Evolutionary conservation across 2,797 vertebrate genomes (phyloP), one percentile per base, ranked within the genome.

Genomic region (Tragelaphus eurycerus): DNA sequence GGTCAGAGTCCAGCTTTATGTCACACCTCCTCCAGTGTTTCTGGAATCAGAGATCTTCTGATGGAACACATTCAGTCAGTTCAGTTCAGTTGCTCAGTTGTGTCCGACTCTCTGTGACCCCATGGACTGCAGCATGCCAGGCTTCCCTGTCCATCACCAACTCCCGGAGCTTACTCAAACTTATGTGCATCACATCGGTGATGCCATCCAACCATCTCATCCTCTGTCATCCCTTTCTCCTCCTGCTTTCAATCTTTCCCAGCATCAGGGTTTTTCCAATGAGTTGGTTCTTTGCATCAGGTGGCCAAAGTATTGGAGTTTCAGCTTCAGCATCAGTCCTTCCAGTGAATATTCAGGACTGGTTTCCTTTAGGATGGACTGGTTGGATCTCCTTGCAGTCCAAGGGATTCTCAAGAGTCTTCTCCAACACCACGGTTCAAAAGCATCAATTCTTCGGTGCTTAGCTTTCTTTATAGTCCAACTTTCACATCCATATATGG

Each of bases 161-260:
- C 64, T 67, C 31, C n/a, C 0, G 0, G 64, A 67, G 64, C 17
- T 34, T 34, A 67, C 64, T 19, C 64, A 34, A 67, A 34, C 16
- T 67, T 9, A 67, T 2, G 1, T 67, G 16, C 64, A 34, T 64
- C 0, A 0, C 3, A 7, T 64, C 31, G 2, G 15, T n/a, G 60
- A n/a, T 34, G 64, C 8, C 2, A 67, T 34, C 64, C 17, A 34
- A 19, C 64, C n/a, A 64, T 67, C 17, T 67, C 64, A 67, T 34
- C 7, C 64, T 67, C 64, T 34, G 64, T 5, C 4, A 2, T 67
- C 64, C 64, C 64, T n/a, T 67, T 67, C 64, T 67, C 8, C 31
- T 64, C 4, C n/a, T 34, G 16, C n/a, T n/a, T 34, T 34, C n/a
- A 34, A 67, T 10, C 64, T 34, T 67, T 34, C 64, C n/a, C n/a